Base-by-base conservation (phyloP, 1,140 invertebrate genomes). In the Oedothorax gibbosus region DNA sequence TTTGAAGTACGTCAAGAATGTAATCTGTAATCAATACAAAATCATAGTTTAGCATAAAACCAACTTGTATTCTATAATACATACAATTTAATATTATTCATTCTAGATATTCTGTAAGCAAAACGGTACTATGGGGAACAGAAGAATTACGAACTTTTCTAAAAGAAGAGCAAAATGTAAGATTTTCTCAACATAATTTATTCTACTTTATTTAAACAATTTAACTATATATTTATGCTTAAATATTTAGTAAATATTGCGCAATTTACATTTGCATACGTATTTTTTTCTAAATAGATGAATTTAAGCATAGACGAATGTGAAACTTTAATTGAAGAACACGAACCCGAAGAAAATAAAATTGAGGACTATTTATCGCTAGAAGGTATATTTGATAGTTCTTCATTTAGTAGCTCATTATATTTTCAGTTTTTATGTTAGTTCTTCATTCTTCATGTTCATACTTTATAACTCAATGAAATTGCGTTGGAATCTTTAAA, bases 91-190 rank as follows among this genome's bases (percentile, higher is more conserved):
- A 2, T 2, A 35, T 2, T 2, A 35, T 2, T 35, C 35, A 35
- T 73, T 86, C 21, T 86, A 90, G 90, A 66, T 90, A 89, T 86
- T 86, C 87, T 87, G 87, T 57, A 65, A 88, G 66, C 88, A 88
- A 82, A 87, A 88, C 86, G 85, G 87, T 10, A 87, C 87, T 86
- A 85, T 86, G 90, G 88, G 86, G 87, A 14, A 71, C 88, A 1
- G 87, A 89, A 66, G 90, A 91, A 82, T 87, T 92, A 7, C 86
- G 87, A 20, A 86, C 86, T 56, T 91, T 92, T 84, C 86, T 91
- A 8, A 85, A 69, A 14, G 86, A 89, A 12, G 90, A 90, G 66
- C 90, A 91, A 84, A 89, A 87, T 87, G 82, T 88, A 89, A 81
- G 56, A 50, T 54, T 51, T 76, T 15, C 15, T 65, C 21, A 66